Conservation (phyloP, 2,797 vertebrate genomes). For the Acrossocheilus fasciatus region DNA sequence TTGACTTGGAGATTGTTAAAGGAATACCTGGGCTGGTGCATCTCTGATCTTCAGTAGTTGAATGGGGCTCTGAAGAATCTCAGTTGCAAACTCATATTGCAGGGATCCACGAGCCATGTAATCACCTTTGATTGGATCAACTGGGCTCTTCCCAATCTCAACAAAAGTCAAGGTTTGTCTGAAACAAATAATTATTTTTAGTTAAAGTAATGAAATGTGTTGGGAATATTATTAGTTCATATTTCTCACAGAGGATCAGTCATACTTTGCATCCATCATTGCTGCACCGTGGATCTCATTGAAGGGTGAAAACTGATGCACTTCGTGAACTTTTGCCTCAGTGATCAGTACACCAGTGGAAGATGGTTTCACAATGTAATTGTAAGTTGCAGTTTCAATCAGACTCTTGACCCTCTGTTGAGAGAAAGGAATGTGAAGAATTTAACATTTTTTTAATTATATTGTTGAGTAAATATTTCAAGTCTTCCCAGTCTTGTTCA, state of each 20-base stretch:
- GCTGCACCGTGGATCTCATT: constrained; percentile 78
- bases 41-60: constrained; percentile 70
- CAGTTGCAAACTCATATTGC: constrained; percentile 77
- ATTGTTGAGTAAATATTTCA: too few species aligned
- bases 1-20: neutral
- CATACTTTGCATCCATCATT: constrained; percentile 86
- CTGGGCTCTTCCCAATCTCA: constrained; percentile 60
- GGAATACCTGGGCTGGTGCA: constrained; percentile 73
- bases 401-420: constrained; percentile 78
- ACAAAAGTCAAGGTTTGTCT: constrained; percentile 81
- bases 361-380: constrained; percentile 81
- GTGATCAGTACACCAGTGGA: constrained; percentile 73
- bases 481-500: too few species aligned
- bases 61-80: constrained; percentile 77
- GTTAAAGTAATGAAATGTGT: constrained; percentile 1
- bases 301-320: constrained; percentile 79
- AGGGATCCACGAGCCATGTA: constrained; percentile 80
- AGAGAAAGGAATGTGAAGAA: neutral
- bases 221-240: neutral
- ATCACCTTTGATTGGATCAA: constrained; percentile 65
- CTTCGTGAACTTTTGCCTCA: constrained; percentile 78
- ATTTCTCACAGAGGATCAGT: neutral
- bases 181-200: constrained; percentile 26
- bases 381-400: constrained; percentile 75
- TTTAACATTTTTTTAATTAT: too few species aligned